Percentiles rank a stretch among this genome's conserved stretches.
phyloP scores from a whole-genome alignment of 23 tunicate genomes.

The Diplosoma virens region DNA sequence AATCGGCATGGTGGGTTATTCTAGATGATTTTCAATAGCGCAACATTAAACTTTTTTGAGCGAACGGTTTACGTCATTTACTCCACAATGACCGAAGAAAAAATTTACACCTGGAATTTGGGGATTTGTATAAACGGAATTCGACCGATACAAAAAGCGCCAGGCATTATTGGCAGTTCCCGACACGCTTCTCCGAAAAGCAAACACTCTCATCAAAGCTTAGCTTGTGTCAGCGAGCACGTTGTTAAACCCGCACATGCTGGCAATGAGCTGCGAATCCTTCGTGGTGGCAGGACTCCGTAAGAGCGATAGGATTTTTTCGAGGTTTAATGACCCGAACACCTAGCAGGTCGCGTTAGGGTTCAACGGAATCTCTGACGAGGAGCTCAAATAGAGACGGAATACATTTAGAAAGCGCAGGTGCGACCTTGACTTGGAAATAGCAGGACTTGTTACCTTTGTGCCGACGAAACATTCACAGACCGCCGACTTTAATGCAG shows the following conservation, averaged over 20 bases:
- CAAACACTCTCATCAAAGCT: background rate
- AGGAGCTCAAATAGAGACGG: background rate
- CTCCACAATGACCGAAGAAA: background rate
- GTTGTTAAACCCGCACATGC: background rate
- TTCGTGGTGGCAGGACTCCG: background rate
- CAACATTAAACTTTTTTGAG: background rate
- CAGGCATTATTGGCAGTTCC: background rate
- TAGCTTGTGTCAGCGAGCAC: background rate
- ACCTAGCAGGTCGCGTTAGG: background rate
- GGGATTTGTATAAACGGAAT: constrained; percentile 17
- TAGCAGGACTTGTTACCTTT: background rate
- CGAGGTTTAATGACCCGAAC: constrained; percentile 2
- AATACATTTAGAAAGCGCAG: background rate
- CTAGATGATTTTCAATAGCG: background rate
- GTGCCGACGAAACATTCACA: no score
- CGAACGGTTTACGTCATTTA: background rate
- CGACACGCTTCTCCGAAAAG: constrained; percentile 27
- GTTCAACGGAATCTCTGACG: background rate
- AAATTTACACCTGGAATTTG: background rate
- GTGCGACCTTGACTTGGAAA: background rate
- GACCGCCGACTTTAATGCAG: no score
- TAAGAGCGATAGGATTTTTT: background rate
- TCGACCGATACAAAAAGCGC: background rate
- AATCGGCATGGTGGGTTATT: background rate
- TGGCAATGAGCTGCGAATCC: background rate